Base-by-base conservation (phyloP, 2,888 invertebrate genomes). In the Caenorhabditis imperialis region DNA sequence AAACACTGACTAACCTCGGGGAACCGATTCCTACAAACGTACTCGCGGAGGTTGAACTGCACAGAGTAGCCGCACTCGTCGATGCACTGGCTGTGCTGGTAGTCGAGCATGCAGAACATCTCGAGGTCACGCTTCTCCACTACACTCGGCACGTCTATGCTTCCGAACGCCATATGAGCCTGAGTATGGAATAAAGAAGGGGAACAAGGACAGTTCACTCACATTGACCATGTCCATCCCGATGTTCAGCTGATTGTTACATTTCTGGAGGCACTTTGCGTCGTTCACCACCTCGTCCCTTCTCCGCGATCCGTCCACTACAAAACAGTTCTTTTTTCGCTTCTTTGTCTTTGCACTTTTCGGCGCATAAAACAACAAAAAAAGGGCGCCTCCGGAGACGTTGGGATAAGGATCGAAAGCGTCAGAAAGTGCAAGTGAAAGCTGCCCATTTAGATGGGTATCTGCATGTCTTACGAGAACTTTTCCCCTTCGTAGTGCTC, bases 141-240 rank as follows among this genome's bases (percentile, higher is more conserved):
- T 7, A 86, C 86, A 42, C 84, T 85, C 7, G 87, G 87, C 7
- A 87, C 87, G 35, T 87, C 87, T 45, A 87, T 84, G 48, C 82
- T 83, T 18, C 87, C 87, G 58, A 87, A 87, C 8, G 87, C 79
- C 60, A 86, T 82, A 62, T 87, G 87, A 14, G 87, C 86, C 85
- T 86, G 62, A 47, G 75, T n/a, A n/a, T n/a, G n/a, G n/a, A n/a
- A n/a, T n/a, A 47, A 8, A 12, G 25, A 42, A 20, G 35, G 10
- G 16, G 53, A n/a, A 30, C 4, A 7, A 50, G 30, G 25, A 30
- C 16, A 10, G 3, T 22, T 16, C 18, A 60, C 77, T 65, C 47
- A 86, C 86, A 81, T 87, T 87, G 51, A 87, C 87, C 87, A 87
- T 87, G 70, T 87, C 87, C 79, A 87, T 81, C 7, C 85, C 86